Evolutionary conservation across 2,797 vertebrate species (phyloP), one percentile per base, ranked within the genome.

Genomic region (Ciconia nigra): DNA sequence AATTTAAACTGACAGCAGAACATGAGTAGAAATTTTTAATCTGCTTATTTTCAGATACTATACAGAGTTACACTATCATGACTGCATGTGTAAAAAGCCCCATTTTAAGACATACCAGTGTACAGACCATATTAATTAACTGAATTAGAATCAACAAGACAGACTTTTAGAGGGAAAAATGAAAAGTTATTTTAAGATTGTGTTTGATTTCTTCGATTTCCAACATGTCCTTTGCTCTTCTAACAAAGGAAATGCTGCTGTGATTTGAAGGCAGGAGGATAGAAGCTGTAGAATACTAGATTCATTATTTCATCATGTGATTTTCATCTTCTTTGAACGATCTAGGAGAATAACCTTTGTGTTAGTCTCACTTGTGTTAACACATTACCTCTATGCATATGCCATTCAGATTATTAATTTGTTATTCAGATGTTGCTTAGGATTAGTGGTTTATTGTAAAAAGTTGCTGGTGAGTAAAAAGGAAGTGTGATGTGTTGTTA

Each of bases 401-500:
- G 72, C 33, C 66, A 13, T 17, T 70, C 46, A 46, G n/a, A 83
- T 83, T 78, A 79, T 41, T 88, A 33, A 83, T 61, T 77, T 49
- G 22, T 93, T 88, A 57, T 18, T 73, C 70, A 61, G 47, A n/a
- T 47, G 26, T 54, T 74, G 6, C 8, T 87, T 49, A 15, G 49
- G 49, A 83, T 76, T 87, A 78, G 51, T 7, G 3, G 49, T 29
- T 93, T 84, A 69, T n/a, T 87, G 69, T 49, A 83, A 93, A 87
- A 79, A 33, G 49, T 20, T 70, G 52, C 55, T 80, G 61, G 74
- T 73, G 80, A 87, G 83, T 91, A 84, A 89, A 91, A 79, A 93
- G 96, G 96, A 97, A 97, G 79, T 46, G 41, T 73, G 70, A 84
- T 54, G 76, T 65, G 93, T 72, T 96, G 65, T 85, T 93, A 62